These are phyloP conservation scores for Euclidia mi DNA, from an alignment of 2,888 invertebrate genomes.

Conservation along the genomic window DNA sequence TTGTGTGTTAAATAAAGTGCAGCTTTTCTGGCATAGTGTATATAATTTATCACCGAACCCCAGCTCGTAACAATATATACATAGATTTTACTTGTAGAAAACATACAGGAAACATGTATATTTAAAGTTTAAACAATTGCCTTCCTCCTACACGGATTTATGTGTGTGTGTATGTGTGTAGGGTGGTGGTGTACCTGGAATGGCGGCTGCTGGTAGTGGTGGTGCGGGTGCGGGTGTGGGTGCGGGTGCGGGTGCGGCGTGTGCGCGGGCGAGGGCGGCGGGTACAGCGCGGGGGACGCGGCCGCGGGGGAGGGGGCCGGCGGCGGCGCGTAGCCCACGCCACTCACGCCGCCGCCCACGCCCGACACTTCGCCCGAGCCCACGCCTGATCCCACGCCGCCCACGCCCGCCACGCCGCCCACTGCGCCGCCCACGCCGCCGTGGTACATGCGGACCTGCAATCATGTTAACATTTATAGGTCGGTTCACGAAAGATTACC, in stretches of 20 bases:
- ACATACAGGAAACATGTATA: too few relatives aligned
- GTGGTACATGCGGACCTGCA: slow-evolving; percentile 92
- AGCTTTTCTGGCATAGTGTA: too few relatives aligned
- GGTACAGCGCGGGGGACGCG: slow-evolving; percentile 85
- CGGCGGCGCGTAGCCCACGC: slow-evolving; percentile 76
- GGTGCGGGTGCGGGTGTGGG: slow-evolving; percentile 66
- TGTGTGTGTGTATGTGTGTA: too few relatives aligned
- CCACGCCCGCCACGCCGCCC: slow-evolving; percentile 50
- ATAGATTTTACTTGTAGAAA: too few relatives aligned
- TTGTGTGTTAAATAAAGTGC: too few relatives aligned
- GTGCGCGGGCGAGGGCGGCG: slow-evolving; percentile 87
- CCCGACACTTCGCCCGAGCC: slow-evolving; percentile 66
- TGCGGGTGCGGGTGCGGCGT: slow-evolving; percentile 82
- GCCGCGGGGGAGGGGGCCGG: slow-evolving; percentile 82
- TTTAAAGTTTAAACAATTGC: too few relatives aligned
- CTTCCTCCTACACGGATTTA: too few relatives aligned
- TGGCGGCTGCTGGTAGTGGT: slow-evolving; percentile 85
- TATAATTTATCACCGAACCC: too few relatives aligned
- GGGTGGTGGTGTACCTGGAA: slow-evolving; percentile 74
- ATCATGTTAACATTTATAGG: neutral
- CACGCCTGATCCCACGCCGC: slow-evolving; percentile 59
- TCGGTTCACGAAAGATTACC: too few relatives aligned
- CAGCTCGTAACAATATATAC: too few relatives aligned
- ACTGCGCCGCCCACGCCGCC: slow-evolving; percentile 61
- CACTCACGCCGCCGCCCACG: slow-evolving; percentile 71